These are phyloP conservation scores for Eristalinus sepulchralis DNA, from an alignment of 2,888 invertebrate genomes.

Conservation along the genomic window DNA sequence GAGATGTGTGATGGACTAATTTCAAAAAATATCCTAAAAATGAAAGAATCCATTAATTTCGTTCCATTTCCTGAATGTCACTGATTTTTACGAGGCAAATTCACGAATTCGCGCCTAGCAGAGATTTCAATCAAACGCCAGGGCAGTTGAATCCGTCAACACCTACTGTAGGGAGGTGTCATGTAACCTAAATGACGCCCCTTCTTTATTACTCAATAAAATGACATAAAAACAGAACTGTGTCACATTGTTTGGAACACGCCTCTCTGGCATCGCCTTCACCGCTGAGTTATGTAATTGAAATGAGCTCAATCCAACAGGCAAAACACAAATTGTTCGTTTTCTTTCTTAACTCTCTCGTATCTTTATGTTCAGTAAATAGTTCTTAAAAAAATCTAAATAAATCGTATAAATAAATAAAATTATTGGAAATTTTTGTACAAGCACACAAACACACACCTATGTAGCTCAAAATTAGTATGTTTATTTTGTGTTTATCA, in stretches of 20 bases:
- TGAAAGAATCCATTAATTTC: too few species aligned
- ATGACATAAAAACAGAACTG: neutral
- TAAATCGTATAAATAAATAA: neutral
- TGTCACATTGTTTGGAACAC: neutral
- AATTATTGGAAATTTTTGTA: neutral
- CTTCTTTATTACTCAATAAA: neutral
- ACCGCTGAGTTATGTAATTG: neutral
- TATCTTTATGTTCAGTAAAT: neutral
- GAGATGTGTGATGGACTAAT: too few species aligned
- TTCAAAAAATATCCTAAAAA: too few species aligned
- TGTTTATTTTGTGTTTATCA: neutral
- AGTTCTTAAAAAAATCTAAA: neutral
- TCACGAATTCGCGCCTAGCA: too few species aligned
- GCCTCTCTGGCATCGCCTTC: neutral
- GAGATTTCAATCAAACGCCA: too few species aligned
- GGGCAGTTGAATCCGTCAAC: neutral
- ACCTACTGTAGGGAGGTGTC: neutral
- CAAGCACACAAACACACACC: neutral
- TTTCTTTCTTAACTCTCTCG: neutral
- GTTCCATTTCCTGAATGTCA: too few species aligned
- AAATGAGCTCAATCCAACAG: slow-evolving; percentile 6
- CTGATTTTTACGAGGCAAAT: too few species aligned
- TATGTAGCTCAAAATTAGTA: neutral
- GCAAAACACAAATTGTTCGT: neutral
- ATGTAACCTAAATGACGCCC: neutral